Evolutionary conservation across 2,797 vertebrate genomes (phyloP).

Genomic region (Lepus townsendii): DNA sequence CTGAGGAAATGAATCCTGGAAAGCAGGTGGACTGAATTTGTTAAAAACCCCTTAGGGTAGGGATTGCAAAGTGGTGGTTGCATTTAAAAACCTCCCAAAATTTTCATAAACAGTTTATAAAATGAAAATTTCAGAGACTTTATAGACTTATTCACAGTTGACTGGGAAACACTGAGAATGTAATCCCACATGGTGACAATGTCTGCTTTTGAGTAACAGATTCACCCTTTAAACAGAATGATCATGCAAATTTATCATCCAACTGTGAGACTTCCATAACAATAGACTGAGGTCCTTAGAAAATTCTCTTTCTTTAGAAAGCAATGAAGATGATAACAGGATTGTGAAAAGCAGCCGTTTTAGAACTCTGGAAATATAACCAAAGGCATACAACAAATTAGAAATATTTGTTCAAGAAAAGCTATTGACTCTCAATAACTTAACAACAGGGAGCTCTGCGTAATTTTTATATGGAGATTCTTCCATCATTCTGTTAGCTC

Average conservation of each 20-base stretch:
- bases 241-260: not conserved
- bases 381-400: not conserved
- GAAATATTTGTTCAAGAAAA: not conserved
- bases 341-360: not conserved
- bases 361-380: not conserved
- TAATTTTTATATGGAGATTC: not conserved
- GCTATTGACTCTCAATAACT: not conserved
- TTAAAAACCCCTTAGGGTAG: not conserved
- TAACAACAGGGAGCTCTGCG: not conserved
- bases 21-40: not conserved
- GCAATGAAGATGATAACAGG: not conserved
- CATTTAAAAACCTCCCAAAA: not conserved
- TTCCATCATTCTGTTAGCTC: accelerated
- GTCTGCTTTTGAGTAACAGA: not conserved
- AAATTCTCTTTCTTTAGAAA: not conserved
- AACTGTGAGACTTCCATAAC: not conserved
- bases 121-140: not conserved
- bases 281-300: not conserved
- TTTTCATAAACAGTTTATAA: not conserved
- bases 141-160: not conserved
- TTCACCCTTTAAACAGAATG: not conserved
- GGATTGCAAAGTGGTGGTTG: not conserved
- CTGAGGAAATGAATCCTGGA: not conserved
- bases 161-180: not conserved
- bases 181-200: accelerated